These are phyloP conservation scores for Lamproptera curius DNA, from an alignment of 2,888 invertebrate species.

Conservation along the genomic window DNA sequence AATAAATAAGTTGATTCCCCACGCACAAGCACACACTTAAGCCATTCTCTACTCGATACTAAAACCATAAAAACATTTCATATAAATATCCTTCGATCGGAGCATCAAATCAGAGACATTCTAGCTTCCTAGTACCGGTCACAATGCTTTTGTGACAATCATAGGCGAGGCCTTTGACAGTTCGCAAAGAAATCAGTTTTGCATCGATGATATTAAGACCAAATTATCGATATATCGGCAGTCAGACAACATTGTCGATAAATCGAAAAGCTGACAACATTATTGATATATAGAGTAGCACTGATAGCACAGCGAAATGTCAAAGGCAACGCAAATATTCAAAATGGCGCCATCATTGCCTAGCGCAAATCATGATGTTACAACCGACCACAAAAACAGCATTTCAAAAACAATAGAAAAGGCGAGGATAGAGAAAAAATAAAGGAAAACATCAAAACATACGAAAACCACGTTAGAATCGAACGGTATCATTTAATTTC, in stretches of 20 bases:
- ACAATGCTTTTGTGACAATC: conserved; percentile 23
- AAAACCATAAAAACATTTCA: conserved; percentile 38
- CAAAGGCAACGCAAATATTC: not conserved
- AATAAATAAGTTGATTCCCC: not conserved
- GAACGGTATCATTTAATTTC: conserved; percentile 9
- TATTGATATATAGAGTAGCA: not conserved
- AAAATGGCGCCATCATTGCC: not conserved
- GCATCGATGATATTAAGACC: not conserved
- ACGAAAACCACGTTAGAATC: conserved; percentile 9
- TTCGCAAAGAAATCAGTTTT: too few relatives aligned
- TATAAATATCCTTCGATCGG: conserved; percentile 24
- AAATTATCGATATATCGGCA: too few relatives aligned
- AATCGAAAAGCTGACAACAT: not conserved
- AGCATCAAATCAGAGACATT: conserved; percentile 16
- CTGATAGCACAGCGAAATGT: not conserved
- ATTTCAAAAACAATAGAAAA: conserved; percentile 7
- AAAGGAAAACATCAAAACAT: conserved; percentile 9
- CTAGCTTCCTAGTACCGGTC: conserved; percentile 9
- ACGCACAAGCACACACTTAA: conserved; percentile 22
- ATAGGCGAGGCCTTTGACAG: conserved; percentile 2
- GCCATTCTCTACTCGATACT: conserved; percentile 36
- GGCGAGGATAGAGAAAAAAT: not conserved
- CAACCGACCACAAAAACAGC: conserved; percentile 2
- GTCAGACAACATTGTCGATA: not conserved
- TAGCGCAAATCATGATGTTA: conserved; percentile 5